A percentile compares a stretch with the other conserved stretches of the same genome.
Conservation (phyloP, 2,113 vertebrate species). For the Heterotilapia buettikoferi region DNA sequence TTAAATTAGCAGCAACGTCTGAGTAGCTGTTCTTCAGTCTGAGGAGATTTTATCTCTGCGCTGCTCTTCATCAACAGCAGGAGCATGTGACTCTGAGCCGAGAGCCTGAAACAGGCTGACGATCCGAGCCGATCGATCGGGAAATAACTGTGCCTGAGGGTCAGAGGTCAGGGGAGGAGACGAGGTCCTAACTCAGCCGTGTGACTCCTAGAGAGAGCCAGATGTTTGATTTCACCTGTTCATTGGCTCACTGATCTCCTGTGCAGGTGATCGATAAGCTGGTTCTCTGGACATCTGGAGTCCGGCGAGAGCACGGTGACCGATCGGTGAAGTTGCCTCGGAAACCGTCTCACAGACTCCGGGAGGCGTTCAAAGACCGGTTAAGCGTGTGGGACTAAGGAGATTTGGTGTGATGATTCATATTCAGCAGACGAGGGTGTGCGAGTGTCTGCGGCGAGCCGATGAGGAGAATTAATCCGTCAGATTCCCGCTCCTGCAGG, state of each 20-base stretch:
- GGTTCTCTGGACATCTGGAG: background rate
- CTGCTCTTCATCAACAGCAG: background rate
- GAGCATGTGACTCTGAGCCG: background rate
- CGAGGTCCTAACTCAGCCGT: background rate
- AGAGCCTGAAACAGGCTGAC: background rate
- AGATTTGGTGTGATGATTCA: conserved; percentile 35
- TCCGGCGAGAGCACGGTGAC: background rate
- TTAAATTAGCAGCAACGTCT: background rate
- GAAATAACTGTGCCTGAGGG: background rate
- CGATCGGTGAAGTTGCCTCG: background rate
- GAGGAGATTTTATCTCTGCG: background rate
- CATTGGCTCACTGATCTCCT: background rate
- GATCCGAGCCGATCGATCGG: background rate
- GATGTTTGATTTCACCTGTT: background rate
- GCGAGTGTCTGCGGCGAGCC: background rate
- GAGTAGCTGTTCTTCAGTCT: background rate
- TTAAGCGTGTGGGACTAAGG: conserved; percentile 34
- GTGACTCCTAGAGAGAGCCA: background rate
- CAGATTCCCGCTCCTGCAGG: background rate
- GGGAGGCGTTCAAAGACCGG: conserved; percentile 29
- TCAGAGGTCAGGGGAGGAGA: background rate
- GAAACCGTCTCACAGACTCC: background rate
- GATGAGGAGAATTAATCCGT: conserved; percentile 45
- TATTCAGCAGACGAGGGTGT: conserved; percentile 21
- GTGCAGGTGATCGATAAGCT: background rate